Evolutionary conservation across 1,140 invertebrate genomes (phyloP), one percentile per base, ranked within the genome.

Genomic region (Drosophila tropicalis): DNA sequence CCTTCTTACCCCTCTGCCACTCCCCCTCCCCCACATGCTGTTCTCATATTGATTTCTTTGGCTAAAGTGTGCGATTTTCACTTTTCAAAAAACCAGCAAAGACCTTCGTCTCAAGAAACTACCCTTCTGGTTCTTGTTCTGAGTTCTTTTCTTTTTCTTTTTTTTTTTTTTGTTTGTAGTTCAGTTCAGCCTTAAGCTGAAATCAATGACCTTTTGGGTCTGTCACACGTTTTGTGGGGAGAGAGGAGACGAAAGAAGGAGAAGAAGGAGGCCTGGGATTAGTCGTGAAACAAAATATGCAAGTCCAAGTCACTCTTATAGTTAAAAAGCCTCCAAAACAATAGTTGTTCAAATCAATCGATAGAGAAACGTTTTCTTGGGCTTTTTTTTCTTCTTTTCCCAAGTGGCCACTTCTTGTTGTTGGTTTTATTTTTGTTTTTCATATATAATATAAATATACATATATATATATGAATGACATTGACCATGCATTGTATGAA

Each of bases 181-280:
- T 81, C 80, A 76, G 80, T 69, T 78, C 73, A 76, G 73, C 70
- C 79, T 79, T 90, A 90, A 90, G 85, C 85, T 86, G 85, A 90
- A 90, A 90, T 90, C 85, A 90, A 90, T 90, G 85, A 90, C 85
- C 85, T 90, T 90, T 90, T 80, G 80, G 73, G 76, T 71, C 65
- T 67, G 63, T 15, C 9, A 51, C 5, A 47, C 41, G 66, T 54
- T 10, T 40, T 55, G 17, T 44, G 17, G 51, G 19, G 60, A 29
- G 5, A 29, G 29, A 29, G 29, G 29, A 29, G 29, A 29, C 5
- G 29, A 29, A 5, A 29, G 29, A 29, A 5, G 29, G 22, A 40
- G 67, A 54, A n/a, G 60, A 19, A 29, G 7, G 6, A 10, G 40
- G 40, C 51, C 71, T 15, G 70, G 81, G 77, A 90, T 90, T 90